A percentile compares a stretch with the other conserved stretches of the same genome.
These are phyloP conservation scores for Opisthograptis luteolata DNA, from an alignment of 2,888 invertebrate genomes.

Conservation along the genomic window DNA sequence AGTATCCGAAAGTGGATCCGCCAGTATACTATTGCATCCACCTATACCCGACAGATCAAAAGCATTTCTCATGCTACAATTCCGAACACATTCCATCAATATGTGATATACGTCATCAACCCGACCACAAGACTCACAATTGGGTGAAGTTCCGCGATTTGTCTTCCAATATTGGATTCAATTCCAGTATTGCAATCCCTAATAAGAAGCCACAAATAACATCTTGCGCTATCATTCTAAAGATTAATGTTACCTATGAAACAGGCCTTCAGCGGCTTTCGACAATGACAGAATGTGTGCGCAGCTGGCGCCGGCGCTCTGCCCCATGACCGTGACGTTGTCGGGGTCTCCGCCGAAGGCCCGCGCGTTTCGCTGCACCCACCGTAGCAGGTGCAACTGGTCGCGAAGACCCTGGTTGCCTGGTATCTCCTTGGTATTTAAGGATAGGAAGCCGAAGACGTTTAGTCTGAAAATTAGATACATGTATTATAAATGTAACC, in stretches of 20 bases:
- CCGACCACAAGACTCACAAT: too few relatives aligned
- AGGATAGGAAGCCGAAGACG: conserved; percentile 56
- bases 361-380: conserved; percentile 57
- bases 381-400: conserved; percentile 44
- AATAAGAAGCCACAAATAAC: too few relatives aligned
- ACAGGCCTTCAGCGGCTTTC: conserved; percentile 58
- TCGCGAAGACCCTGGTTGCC: conserved; percentile 55
- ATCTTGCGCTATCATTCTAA: not conserved
- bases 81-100: too few relatives aligned
- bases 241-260: conserved; percentile 40
- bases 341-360: conserved; percentile 70
- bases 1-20: too few relatives aligned
- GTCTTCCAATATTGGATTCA: too few relatives aligned
- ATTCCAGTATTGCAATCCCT: too few relatives aligned
- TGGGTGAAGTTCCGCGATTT: too few relatives aligned
- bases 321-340: conserved; percentile 70
- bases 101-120: too few relatives aligned
- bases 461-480: conserved; percentile 37
- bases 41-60: too few relatives aligned
- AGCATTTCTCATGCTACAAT: too few relatives aligned
- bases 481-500: too few relatives aligned
- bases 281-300: conserved; percentile 66
- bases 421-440: conserved; percentile 46
- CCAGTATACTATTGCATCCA: too few relatives aligned
- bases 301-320: conserved; percentile 67